phyloP scores from a whole-genome alignment of 2,113 vertebrate species.

The Romanogobio albipinnatus region DNA sequence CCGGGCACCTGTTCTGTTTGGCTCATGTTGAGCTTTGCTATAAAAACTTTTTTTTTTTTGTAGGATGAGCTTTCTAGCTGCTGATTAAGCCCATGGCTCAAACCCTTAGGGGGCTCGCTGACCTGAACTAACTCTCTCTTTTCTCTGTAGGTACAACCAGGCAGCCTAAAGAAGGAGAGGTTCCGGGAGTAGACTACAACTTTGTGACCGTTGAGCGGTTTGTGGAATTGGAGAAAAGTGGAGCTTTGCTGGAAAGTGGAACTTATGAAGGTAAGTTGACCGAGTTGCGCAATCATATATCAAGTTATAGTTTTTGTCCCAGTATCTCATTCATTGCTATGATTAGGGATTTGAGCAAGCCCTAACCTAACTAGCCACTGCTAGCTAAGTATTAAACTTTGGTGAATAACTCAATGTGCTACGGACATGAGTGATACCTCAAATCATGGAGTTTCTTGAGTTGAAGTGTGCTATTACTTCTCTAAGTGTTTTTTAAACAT shows the following conservation, averaged over 20 bases:
- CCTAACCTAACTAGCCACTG: not conserved
- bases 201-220: slow-evolving; percentile 96
- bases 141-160: slow-evolving; percentile 89
- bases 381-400: not conserved
- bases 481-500: not conserved
- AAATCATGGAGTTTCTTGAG: not conserved
- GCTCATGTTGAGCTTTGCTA: slow-evolving; percentile 7
- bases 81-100: slow-evolving; percentile 24
- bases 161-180: slow-evolving; percentile 98
- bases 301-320: not conserved
- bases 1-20: slow-evolving; percentile 19
- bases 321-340: not conserved
- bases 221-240: slow-evolving; percentile 98
- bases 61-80: slow-evolving; percentile 14
- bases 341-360: not conserved
- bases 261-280: slow-evolving; percentile 92
- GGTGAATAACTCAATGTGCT: not conserved
- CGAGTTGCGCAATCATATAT: not conserved
- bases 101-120: not conserved
- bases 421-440: not conserved
- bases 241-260: slow-evolving; percentile 95
- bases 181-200: slow-evolving; percentile 98
- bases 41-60: not conserved
- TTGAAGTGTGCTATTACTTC: not conserved
- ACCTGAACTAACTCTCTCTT: slow-evolving; percentile 23